Conservation (phyloP, 2,888 invertebrate genomes). For the Chaitophorus viminalis region DNA sequence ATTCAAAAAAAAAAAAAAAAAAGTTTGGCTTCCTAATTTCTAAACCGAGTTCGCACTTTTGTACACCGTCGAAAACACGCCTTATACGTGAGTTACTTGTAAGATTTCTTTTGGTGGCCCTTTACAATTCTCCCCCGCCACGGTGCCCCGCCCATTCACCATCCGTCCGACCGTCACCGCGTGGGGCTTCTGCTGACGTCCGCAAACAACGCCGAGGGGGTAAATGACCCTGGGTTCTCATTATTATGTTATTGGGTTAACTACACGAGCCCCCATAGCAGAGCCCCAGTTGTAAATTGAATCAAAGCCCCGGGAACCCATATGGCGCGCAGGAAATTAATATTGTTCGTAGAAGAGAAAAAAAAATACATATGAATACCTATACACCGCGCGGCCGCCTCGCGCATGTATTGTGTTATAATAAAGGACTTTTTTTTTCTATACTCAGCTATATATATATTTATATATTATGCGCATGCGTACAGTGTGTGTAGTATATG, state of each 20-base stretch:
- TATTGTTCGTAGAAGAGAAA: conserved; percentile 46
- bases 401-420: conserved; percentile 38
- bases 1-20: neutral
- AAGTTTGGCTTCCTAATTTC: conserved; percentile 60
- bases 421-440: conserved; percentile 39
- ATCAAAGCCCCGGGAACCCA: conserved; percentile 61
- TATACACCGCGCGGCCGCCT: conserved; percentile 30
- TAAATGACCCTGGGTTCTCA: conserved; percentile 57
- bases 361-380: conserved; percentile 51
- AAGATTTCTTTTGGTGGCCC: conserved; percentile 50
- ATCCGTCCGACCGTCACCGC: conserved; percentile 2
- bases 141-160: neutral
- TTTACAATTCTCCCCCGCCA: neutral
- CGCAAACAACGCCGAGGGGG: conserved; percentile 37
- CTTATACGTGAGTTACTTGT: conserved; percentile 34
- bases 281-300: conserved; percentile 58
- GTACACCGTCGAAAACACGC: conserved; percentile 13
- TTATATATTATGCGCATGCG: neutral
- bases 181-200: conserved; percentile 59
- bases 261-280: conserved; percentile 39
- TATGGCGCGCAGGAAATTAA: conserved; percentile 62
- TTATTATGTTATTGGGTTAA: conserved; percentile 61
- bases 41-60: conserved; percentile 26
- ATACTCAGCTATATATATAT: neutral
- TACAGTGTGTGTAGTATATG: neutral